These are phyloP conservation scores for Punctoribates punctum DNA, from an alignment of 2,888 invertebrate species.

Conservation along the genomic window DNA sequence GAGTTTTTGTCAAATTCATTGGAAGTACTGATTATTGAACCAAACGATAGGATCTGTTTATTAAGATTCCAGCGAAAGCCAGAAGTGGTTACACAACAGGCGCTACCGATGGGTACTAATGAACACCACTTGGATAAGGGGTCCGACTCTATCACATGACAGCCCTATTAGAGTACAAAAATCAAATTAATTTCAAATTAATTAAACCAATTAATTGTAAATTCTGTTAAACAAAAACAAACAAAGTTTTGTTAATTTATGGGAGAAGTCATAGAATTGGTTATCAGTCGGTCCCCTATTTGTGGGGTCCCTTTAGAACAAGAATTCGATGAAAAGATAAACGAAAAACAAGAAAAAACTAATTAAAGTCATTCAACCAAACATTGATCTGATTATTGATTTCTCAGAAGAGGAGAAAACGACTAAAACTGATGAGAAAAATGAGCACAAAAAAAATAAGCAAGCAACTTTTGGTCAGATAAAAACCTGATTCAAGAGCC, in stretches of 20 bases:
- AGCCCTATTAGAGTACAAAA: slow-evolving; percentile 15
- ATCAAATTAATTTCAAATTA: background rate
- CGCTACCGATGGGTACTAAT: slow-evolving; percentile 23
- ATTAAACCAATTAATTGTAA: background rate
- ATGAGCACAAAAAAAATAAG: background rate
- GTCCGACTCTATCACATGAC: slow-evolving; percentile 29
- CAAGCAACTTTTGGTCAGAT: background rate
- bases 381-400: background rate
- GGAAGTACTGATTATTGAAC: slow-evolving; percentile 38
- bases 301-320: too few species aligned
- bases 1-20: slow-evolving; percentile 35
- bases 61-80: slow-evolving; percentile 40
- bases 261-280: background rate
- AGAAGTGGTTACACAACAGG: slow-evolving; percentile 12
- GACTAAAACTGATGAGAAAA: background rate
- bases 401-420: too few species aligned
- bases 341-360: background rate
- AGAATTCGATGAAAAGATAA: background rate
- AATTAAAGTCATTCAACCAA: background rate
- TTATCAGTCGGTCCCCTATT: too few species aligned
- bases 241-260: background rate
- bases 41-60: slow-evolving; percentile 33
- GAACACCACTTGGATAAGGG: slow-evolving; percentile 30
- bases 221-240: background rate
- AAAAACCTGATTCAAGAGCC: slow-evolving; percentile 23